A percentile compares a stretch with the other conserved stretches of the same genome.
phyloP scores from a whole-genome alignment of 2,888 invertebrate genomes.

The Trilocha varians region DNA sequence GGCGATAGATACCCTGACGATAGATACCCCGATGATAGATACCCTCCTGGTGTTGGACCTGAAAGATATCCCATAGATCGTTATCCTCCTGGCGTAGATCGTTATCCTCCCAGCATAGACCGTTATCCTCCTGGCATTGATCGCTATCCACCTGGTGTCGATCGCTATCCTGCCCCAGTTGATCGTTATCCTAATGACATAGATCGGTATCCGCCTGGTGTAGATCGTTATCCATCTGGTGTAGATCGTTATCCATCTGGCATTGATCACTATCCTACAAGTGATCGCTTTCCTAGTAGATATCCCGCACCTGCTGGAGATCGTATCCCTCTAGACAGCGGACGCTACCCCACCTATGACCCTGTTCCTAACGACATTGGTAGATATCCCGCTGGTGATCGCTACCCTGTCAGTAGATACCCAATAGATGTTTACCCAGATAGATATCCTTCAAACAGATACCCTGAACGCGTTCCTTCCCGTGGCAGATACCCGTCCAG shows the following conservation, averaged over 20 bases:
- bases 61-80: constrained; percentile 44
- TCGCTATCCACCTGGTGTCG: constrained; percentile 58
- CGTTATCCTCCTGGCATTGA: constrained; percentile 61
- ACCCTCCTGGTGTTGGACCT: constrained; percentile 51
- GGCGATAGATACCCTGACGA: constrained; percentile 37
- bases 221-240: constrained; percentile 36
- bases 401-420: constrained; percentile 56
- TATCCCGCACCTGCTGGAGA: constrained; percentile 34
- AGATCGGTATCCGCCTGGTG: constrained; percentile 54
- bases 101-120: constrained; percentile 65
- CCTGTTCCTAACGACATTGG: constrained; percentile 27
- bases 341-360: constrained; percentile 34
- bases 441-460: constrained; percentile 41
- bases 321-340: constrained; percentile 50
- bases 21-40: constrained; percentile 61
- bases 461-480: constrained; percentile 51
- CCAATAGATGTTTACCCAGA: constrained; percentile 51
- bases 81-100: constrained; percentile 34
- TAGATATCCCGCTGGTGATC: constrained; percentile 45
- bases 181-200: constrained; percentile 41
- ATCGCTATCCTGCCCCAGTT: constrained; percentile 66
- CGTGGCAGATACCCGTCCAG: constrained; percentile 46
- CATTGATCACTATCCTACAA: constrained; percentile 40
- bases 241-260: constrained; percentile 23
- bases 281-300: constrained; percentile 38